These are phyloP conservation scores for Chascanopsetta lugubris DNA, from an alignment of 2,113 vertebrate species.

Conservation along the genomic window DNA sequence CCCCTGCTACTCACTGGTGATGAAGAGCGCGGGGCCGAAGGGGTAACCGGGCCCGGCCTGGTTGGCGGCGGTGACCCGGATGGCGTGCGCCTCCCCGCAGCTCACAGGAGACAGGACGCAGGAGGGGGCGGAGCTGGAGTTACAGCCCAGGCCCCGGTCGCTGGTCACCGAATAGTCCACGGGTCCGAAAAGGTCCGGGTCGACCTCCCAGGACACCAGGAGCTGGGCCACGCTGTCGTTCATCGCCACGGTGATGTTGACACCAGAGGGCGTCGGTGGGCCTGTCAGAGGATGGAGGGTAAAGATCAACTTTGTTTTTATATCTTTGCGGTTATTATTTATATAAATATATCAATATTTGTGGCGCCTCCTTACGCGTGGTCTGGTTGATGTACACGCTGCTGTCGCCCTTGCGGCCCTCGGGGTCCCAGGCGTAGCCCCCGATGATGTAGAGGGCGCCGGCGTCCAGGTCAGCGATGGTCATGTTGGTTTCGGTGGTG, in stretches of 20 bases:
- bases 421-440: constrained; percentile 84
- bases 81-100: constrained; percentile 82
- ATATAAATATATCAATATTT: too few species aligned
- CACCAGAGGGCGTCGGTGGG: constrained; percentile 54
- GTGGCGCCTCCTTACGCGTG: constrained; percentile 83
- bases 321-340: too few species aligned
- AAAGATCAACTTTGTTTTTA: too few species aligned
- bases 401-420: constrained; percentile 84
- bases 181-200: constrained; percentile 64
- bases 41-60: constrained; percentile 84
- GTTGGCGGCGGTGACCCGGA: constrained; percentile 83
- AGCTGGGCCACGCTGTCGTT: constrained; percentile 57
- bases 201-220: constrained; percentile 79
- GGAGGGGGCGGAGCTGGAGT: constrained; percentile 70
- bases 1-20: constrained; percentile 79
- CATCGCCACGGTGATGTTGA: constrained; percentile 49
- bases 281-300: constrained; percentile 56
- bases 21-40: constrained; percentile 73
- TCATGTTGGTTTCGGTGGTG: constrained; percentile 78
- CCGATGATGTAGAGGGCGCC: constrained; percentile 85
- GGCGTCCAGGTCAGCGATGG: constrained; percentile 81
- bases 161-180: constrained; percentile 77
- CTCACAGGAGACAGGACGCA: constrained; percentile 80
- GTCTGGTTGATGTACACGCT: constrained; percentile 83
- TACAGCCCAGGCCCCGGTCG: constrained; percentile 75